These are phyloP conservation scores for Dynastes hyllus DNA, from an alignment of 2,888 invertebrate species.

Conservation along the genomic window DNA sequence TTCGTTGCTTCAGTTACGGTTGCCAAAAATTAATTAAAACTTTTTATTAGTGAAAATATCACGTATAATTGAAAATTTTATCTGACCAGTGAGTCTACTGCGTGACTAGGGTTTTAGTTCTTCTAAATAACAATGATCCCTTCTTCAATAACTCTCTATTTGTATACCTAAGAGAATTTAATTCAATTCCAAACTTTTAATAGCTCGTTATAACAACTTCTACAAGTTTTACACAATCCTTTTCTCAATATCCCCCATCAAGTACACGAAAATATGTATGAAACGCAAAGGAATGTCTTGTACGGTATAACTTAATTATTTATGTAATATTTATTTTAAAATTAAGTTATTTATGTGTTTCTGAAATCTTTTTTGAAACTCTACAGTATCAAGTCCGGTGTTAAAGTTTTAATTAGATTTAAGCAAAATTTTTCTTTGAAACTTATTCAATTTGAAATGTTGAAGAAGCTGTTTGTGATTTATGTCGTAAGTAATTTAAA, in stretches of 20 bases:
- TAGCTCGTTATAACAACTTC: neutral
- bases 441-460: slow-evolving; percentile 15
- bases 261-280: neutral
- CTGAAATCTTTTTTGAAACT: neutral
- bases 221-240: neutral
- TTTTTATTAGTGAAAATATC: neutral
- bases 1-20: neutral
- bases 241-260: neutral
- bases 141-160: neutral
- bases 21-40: neutral
- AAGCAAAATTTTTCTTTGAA: slow-evolving; percentile 28
- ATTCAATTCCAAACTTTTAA: neutral
- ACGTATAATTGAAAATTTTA: neutral
- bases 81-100: neutral
- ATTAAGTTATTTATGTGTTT: slow-evolving; percentile 42
- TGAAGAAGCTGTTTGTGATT: slow-evolving; percentile 25
- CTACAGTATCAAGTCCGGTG: slow-evolving; percentile 36
- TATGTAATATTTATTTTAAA: slow-evolving; percentile 46
- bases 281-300: neutral
- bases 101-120: neutral
- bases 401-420: slow-evolving; percentile 51
- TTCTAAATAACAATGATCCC: neutral
- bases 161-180: neutral
- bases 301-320: slow-evolving; percentile 16
- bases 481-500: slow-evolving; percentile 28